Conservation (phyloP, 2,888 invertebrate genomes). For the Campoplex nolae region DNA sequence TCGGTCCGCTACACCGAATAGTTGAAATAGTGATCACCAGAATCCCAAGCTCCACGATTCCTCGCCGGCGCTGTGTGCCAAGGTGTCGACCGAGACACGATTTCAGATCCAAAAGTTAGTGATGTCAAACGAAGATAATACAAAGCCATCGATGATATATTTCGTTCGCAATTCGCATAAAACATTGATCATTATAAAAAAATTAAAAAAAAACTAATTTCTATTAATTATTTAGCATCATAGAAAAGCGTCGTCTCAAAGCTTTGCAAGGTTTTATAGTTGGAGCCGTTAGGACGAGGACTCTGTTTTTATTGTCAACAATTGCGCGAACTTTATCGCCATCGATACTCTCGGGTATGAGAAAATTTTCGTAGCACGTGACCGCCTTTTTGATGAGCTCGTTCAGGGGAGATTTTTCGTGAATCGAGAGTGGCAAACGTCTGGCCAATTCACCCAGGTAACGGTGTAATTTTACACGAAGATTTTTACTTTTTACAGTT, state of each 20-base stretch:
- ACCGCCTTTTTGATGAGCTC: conserved; percentile 66
- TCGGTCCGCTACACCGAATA: neutral
- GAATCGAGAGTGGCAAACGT: conserved; percentile 62
- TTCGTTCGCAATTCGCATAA: no score
- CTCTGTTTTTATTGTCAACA: conserved; percentile 71
- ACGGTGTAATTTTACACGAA: conserved; percentile 72
- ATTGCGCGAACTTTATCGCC: conserved; percentile 73
- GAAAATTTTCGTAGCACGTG: conserved; percentile 74
- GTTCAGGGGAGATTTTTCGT: conserved; percentile 65
- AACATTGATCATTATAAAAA: neutral
- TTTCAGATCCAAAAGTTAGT: neutral
- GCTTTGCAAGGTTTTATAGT: conserved; percentile 67
- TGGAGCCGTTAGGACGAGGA: conserved; percentile 74
- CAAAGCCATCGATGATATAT: neutral
- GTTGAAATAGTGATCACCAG: no score
- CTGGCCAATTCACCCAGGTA: conserved; percentile 68
- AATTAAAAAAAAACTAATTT: neutral
- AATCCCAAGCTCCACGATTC: neutral
- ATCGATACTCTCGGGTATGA: conserved; percentile 74
- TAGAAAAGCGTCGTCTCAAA: conserved; percentile 55
- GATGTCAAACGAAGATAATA: neutral
- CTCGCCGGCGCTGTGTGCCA: no score
- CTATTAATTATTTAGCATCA: conserved; percentile 29
- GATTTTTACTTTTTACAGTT: conserved; percentile 75
- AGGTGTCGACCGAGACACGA: no score